These are phyloP conservation scores for Pteronotus mesoamericanus DNA, from an alignment of 2,797 vertebrate species.

Conservation along the genomic window DNA sequence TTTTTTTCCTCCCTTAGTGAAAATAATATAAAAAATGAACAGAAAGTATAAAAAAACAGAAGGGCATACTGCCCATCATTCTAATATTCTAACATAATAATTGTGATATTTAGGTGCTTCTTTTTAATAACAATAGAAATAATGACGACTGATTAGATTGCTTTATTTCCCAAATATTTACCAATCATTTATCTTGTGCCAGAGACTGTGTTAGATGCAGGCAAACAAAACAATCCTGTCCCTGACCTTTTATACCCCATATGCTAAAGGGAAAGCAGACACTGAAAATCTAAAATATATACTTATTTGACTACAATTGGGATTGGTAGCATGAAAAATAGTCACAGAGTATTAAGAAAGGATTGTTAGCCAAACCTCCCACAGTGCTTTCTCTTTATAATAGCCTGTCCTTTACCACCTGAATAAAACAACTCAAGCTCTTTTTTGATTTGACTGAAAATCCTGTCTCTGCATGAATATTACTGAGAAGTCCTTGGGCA, in stretches of 20 bases:
- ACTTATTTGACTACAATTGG: background rate
- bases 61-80: background rate
- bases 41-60: slow-evolving; percentile 17
- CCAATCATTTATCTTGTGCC: background rate
- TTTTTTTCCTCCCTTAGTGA: background rate
- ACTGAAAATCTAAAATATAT: background rate
- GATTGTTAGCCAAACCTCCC: background rate
- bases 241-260: background rate
- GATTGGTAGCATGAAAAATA: background rate
- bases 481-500: background rate
- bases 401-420: background rate
- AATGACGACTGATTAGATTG: background rate
- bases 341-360: background rate
- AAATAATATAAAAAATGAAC: slow-evolving; percentile 6
- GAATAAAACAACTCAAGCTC: background rate
- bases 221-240: background rate
- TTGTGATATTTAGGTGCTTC: background rate
- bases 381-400: background rate
- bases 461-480: background rate
- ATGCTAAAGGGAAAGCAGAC: slow-evolving; percentile 5
- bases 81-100: background rate
- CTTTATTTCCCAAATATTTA: background rate
- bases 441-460: background rate
- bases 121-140: slow-evolving; percentile 36
- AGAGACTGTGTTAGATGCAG: background rate